A percentile compares a stretch with the other conserved stretches of the same genome.
Conservation (phyloP, 1,140 invertebrate species). For the Microvelia longipes region DNA sequence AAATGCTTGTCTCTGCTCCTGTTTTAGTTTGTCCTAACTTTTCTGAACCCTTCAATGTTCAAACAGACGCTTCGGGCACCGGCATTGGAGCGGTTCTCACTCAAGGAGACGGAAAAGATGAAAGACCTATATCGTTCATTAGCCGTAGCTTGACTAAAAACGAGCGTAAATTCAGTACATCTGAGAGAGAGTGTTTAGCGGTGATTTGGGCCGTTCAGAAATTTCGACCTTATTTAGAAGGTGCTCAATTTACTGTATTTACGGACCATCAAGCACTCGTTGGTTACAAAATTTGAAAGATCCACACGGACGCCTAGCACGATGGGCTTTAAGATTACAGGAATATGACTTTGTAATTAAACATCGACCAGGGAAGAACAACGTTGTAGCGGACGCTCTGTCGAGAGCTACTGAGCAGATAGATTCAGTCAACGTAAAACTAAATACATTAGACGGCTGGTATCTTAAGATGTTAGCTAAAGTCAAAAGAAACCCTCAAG, state of each 20-base stretch:
- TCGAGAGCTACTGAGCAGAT: background rate
- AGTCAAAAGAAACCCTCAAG: too few species aligned
- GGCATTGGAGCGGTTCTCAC: constrained; percentile 23
- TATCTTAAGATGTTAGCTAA: too few species aligned
- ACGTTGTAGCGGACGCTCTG: constrained; percentile 13
- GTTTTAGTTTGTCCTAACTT: constrained; percentile 21
- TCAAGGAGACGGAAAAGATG: constrained; percentile 19
- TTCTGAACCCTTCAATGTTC: constrained; percentile 20
- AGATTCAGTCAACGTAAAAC: too few species aligned
- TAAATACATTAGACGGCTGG: too few species aligned
- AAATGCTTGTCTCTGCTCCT: constrained; percentile 14
- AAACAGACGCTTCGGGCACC: constrained; percentile 22
- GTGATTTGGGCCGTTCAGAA: constrained; percentile 30
- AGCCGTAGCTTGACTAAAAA: constrained; percentile 25
- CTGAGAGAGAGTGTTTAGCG: constrained; percentile 32
- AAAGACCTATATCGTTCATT: constrained; percentile 29
- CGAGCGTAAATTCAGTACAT: constrained; percentile 31
- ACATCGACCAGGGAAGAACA: constrained; percentile 16
- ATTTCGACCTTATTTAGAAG: constrained; percentile 25
- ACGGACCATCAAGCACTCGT: constrained; percentile 32
- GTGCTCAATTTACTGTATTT: constrained; percentile 27
- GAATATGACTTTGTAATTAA: constrained; percentile 21
- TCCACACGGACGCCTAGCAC: constrained; percentile 27
- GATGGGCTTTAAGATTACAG: constrained; percentile 25
- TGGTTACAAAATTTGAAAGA: constrained; percentile 32